Evolutionary conservation across 2,113 vertebrate species (phyloP), one percentile per base, ranked within the genome.

Genomic region (Calidris pygmaea): DNA sequence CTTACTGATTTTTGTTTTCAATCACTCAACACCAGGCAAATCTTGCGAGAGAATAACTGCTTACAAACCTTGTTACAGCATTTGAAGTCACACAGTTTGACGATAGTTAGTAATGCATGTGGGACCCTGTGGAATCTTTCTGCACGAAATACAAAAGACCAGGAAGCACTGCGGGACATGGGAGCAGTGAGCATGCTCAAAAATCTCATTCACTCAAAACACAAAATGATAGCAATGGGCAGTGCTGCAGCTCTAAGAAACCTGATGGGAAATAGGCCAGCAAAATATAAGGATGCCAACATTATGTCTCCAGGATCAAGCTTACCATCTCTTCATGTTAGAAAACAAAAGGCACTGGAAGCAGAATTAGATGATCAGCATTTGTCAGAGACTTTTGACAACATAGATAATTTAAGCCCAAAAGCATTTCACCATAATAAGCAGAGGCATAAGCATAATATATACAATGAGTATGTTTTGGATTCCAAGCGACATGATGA

Each of bases 161-260:
- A 99, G 87, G 99, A 99, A 93, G 98, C 99, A 0, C 92, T 99
- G n/a, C 99, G 99, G 99, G 99, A 99, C 76, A 99, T 99, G 98
- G 99, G 99, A n/a, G 99, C 99, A 1, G 99, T 99, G 39, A 99
- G 99, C 95, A 99, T 99, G 99, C 98, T 99, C 68, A 99, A 99
- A 72, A 99, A 99, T 91, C 99, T 99, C 88, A 99, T 99, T 92
- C 99, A 99, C 92, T 99, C 99, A 29, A 99, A 99, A 89, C 99
- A 99, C 98, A 99, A 99, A 97, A 99, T 99, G 99, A 99, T 99
- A 63, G 99, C 99, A 73, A 99, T 99, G 99, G 99, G 99, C 76
- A 99, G 99, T 65, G 99, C 99, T 0, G 99, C 99, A 22, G 99
- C 99, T 60, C 96, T 99, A 81, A 98, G 99, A 58, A 99, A 99